Evolutionary conservation across 92 coral and sea anemone genomes (phyloP).

Genomic region (Porites cylindrica): DNA sequence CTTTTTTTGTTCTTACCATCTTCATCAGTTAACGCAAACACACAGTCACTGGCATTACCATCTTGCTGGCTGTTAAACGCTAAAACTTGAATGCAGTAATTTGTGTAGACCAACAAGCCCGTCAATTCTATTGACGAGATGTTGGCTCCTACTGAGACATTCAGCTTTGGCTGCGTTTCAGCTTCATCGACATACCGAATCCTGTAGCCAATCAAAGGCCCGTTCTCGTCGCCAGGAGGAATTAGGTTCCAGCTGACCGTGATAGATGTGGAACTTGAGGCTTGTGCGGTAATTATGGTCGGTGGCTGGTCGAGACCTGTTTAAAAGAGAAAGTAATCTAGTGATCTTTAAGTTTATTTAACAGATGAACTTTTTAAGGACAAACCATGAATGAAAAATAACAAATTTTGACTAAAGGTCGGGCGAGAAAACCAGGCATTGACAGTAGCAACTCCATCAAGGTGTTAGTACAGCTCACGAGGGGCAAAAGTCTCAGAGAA

Average conservation of each 20-base stretch:
- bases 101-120: conserved; percentile 22
- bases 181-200: conserved; percentile 32
- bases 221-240: conserved; percentile 27
- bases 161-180: not conserved
- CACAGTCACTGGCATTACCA: conserved; percentile 26
- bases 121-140: not conserved
- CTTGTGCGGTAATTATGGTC: conserved; percentile 5
- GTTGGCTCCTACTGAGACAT: not conserved
- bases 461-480: too few species aligned
- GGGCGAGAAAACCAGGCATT: too few species aligned
- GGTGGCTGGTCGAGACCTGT: conserved; percentile 43
- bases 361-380: too few species aligned
- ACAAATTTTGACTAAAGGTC: too few species aligned
- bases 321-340: not conserved
- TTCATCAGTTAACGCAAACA: conserved; percentile 2
- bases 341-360: too few species aligned
- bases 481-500: too few species aligned
- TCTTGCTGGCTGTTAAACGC: conserved; percentile 44
- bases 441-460: too few species aligned
- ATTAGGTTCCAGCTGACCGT: conserved; percentile 19
- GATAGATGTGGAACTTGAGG: conserved; percentile 2
- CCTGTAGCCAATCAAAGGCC: conserved; percentile 45
- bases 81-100: conserved; percentile 38
- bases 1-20: conserved; percentile 25
- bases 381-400: too few species aligned